Conservation (phyloP, 2,113 vertebrate species). For the Heliornis fulica region DNA sequence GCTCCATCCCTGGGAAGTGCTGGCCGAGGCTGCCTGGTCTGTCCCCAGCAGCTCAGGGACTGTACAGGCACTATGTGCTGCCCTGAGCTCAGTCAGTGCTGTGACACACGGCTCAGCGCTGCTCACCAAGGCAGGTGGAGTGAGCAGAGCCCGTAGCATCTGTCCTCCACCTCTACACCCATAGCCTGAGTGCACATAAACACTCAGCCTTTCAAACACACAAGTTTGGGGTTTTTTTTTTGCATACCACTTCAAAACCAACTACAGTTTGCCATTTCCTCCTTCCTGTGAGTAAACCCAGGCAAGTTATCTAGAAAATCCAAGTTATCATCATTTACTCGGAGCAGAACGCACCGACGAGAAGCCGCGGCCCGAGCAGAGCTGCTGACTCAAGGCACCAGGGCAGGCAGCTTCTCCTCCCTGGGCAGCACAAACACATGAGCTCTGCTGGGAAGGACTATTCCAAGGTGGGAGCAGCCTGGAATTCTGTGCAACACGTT, state of each 20-base stretch:
- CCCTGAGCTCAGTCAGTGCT: neutral
- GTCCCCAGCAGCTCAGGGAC: neutral
- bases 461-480: neutral
- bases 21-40: neutral
- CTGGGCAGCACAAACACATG: accelerated
- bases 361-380: neutral
- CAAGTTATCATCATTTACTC: neutral
- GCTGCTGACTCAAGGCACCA: neutral
- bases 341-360: neutral
- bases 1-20: neutral
- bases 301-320: neutral
- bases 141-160: accelerated
- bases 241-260: neutral
- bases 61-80: accelerated
- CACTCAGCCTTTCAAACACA: too few relatives aligned
- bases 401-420: accelerated
- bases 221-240: neutral
- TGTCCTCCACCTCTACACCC: neutral
- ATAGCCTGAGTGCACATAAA: too few relatives aligned
- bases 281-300: neutral
- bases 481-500: neutral
- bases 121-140: accelerated
- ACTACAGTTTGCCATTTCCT: neutral
- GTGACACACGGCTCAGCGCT: neutral
- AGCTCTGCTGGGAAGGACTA: neutral